phyloP scores from a whole-genome alignment of 2,797 vertebrate genomes.

The Sorex maritimensis region DNA sequence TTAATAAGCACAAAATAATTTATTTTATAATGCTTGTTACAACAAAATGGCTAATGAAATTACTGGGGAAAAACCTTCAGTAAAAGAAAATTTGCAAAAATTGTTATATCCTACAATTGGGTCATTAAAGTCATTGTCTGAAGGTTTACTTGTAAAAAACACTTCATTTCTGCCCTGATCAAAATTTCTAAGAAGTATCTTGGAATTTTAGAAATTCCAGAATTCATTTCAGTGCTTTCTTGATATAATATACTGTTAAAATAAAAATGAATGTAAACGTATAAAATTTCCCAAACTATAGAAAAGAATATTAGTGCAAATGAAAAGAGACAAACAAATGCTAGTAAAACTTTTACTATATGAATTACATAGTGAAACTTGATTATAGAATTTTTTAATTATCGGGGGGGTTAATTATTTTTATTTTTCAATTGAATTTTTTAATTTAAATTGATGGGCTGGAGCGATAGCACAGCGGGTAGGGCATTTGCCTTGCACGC shows the following conservation, averaged over 20 bases:
- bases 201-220: not conserved
- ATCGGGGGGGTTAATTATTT: too few species aligned
- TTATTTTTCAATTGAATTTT: too few species aligned
- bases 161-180: not conserved
- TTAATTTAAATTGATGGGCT: constrained; percentile 16
- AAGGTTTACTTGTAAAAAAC: too few species aligned
- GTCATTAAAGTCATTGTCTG: too few species aligned
- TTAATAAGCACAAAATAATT: too few species aligned
- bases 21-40: too few species aligned
- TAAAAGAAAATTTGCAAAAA: not conserved
- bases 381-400: not conserved
- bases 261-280: constrained; percentile 20
- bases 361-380: constrained; percentile 48
- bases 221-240: not conserved
- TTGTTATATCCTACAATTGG: not conserved
- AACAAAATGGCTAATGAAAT: too few species aligned
- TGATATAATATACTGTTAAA: constrained; percentile 7
- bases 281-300: not conserved
- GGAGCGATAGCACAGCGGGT: too few species aligned
- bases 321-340: not conserved
- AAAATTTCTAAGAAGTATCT: not conserved
- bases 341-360: not conserved
- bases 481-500: too few species aligned
- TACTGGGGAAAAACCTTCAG: too few species aligned
- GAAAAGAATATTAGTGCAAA: constrained; percentile 23